A percentile compares a stretch with the other conserved stretches of the same genome.
Conservation (phyloP, 2,888 invertebrate genomes). For the Phytoseiulus persimilis region DNA sequence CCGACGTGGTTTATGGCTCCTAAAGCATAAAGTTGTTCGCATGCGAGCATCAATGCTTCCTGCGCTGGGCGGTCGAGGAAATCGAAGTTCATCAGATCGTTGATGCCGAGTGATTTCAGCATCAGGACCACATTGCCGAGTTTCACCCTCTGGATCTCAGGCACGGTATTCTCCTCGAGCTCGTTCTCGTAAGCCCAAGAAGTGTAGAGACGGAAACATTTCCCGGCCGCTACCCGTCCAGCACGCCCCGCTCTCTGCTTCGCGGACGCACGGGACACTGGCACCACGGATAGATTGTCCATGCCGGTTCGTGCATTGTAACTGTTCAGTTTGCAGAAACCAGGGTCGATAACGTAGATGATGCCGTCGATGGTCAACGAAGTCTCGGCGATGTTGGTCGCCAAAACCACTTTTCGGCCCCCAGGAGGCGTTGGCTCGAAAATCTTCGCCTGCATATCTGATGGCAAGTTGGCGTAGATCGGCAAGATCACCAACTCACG, state of each 20-base stretch:
- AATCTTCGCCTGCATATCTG: slow-evolving; percentile 97
- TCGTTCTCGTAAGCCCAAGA: slow-evolving; percentile 98
- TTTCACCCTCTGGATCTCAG: slow-evolving; percentile 97
- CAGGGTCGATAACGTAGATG: slow-evolving; percentile 97
- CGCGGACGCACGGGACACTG: slow-evolving; percentile 88
- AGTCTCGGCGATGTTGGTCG: slow-evolving; percentile 98
- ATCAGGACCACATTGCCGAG: slow-evolving; percentile 92
- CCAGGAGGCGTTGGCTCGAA: slow-evolving; percentile 95
- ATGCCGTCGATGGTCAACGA: slow-evolving; percentile 98
- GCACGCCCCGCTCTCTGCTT: slow-evolving; percentile 94
- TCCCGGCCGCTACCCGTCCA: slow-evolving; percentile 89
- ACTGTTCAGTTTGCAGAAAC: slow-evolving; percentile 97
- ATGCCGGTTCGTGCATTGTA: slow-evolving; percentile 94
- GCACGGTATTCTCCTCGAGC: slow-evolving; percentile 92
- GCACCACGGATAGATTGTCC: slow-evolving; percentile 96
- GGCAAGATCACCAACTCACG: slow-evolving; percentile 84
- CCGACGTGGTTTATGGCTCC: slow-evolving; percentile 96
- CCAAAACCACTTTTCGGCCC: slow-evolving; percentile 82
- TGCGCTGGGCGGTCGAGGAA: slow-evolving; percentile 96
- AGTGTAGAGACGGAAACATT: slow-evolving; percentile 94
- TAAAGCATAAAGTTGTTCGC: slow-evolving; percentile 93
- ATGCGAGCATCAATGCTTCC: slow-evolving; percentile 74
- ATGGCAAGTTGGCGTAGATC: slow-evolving; percentile 94
- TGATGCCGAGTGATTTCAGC: slow-evolving; percentile 90
- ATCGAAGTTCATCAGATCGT: slow-evolving; percentile 95